Percentiles rank a stretch among this genome's conserved stretches.
These are phyloP conservation scores for Tribolium madens DNA, from an alignment of 1,140 invertebrate species.

Conservation along the genomic window DNA sequence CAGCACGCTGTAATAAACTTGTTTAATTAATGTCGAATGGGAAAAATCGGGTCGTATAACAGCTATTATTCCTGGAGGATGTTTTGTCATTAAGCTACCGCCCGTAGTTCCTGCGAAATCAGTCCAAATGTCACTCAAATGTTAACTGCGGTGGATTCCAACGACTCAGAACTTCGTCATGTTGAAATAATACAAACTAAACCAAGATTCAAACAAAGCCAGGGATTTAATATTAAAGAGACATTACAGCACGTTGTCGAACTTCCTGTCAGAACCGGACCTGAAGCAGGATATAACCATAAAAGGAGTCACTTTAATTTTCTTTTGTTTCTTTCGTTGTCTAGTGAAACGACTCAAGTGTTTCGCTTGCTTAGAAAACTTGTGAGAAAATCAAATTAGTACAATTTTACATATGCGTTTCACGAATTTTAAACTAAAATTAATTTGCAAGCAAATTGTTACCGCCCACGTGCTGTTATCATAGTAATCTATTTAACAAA, in stretches of 20 bases:
- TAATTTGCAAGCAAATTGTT: no score
- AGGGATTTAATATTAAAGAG: conserved; percentile 30
- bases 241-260: conserved; percentile 30
- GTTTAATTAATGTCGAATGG: background rate
- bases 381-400: no score
- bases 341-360: background rate
- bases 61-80: conserved; percentile 21
- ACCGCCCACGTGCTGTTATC: no score
- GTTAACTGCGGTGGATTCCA: conserved; percentile 41
- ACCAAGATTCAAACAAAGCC: conserved; percentile 32
- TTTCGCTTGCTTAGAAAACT: background rate
- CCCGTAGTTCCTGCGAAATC: conserved; percentile 31
- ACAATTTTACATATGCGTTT: no score
- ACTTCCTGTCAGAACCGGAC: conserved; percentile 27
- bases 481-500: background rate
- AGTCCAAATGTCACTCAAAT: conserved; percentile 47
- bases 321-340: conserved; percentile 19
- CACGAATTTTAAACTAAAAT: no score
- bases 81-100: conserved; percentile 8
- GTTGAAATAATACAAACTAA: conserved; percentile 41
- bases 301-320: conserved; percentile 43
- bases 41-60: conserved; percentile 8
- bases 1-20: background rate
- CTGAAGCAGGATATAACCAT: conserved; percentile 17
- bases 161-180: conserved; percentile 36